Conservation (phyloP, 2,797 vertebrate species). For the Fistularia tabacaria region DNA sequence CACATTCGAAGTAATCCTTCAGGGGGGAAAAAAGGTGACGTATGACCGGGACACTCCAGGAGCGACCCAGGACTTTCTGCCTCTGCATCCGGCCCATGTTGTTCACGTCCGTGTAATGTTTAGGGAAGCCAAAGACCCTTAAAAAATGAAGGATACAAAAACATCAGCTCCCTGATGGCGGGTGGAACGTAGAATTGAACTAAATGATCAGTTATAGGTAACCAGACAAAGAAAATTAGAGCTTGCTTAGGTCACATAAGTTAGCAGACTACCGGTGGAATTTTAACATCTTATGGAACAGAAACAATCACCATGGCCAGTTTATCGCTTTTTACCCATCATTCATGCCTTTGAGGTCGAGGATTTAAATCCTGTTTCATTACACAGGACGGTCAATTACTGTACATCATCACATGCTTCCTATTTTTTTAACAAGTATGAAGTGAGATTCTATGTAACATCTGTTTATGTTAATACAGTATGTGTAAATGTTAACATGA, state of each 20-base stretch:
- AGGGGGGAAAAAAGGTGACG: constrained; percentile 91
- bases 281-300: too few relatives aligned
- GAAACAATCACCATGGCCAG: too few relatives aligned
- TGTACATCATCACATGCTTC: too few relatives aligned
- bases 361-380: too few relatives aligned
- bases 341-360: too few relatives aligned
- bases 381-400: too few relatives aligned
- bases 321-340: too few relatives aligned
- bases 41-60: constrained; percentile 94
- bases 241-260: too few relatives aligned
- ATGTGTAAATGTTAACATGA: neutral
- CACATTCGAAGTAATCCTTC: constrained; percentile 94
- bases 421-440: neutral
- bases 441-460: neutral
- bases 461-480: neutral
- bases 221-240: too few relatives aligned
- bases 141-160: constrained; percentile 16
- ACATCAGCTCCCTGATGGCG: neutral
- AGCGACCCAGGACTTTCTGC: constrained; percentile 86
- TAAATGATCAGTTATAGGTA: too few relatives aligned
- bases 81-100: constrained; percentile 82
- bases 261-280: too few relatives aligned
- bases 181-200: too few relatives aligned
- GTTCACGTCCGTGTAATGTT: constrained; percentile 91
- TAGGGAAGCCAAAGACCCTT: constrained; percentile 96